Evolutionary conservation across 2,113 vertebrate genomes (phyloP), one percentile per base, ranked within the genome.

Genomic region (Neopipo cinnamomea): DNA sequence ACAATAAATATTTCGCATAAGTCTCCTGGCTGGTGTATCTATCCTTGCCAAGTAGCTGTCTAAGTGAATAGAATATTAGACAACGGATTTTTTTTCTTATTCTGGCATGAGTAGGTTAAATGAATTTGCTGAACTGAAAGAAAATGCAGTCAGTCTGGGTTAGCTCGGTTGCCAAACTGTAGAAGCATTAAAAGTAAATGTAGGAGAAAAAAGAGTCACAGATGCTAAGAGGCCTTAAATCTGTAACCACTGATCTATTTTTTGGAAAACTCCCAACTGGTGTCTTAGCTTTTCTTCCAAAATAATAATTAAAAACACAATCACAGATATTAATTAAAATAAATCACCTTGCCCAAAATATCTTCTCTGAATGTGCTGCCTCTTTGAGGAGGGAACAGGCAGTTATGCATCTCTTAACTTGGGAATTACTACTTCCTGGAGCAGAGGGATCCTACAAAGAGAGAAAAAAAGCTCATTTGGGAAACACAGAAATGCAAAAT

Each of bases 171-270:
- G 63, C 18, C 14, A 74, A 77, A 61, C 12, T 31, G 27, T 66
- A 66, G 27, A 74, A 93, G 33, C 75, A 80, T 94, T 70, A 59
- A 55, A 94, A 96, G 33, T 76, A 83, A 89, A 75, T 49, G 75
- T 73, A 59, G 41, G 55, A 90, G 72, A 96, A 93, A 35, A 88
- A 83, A 72, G 31, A 89, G 84, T 41, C 50, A 17, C 47, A 94
- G 90, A 90, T 65, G 63, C 47, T 77, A 87, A 84, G 62, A 91
- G 59, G 28, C 30, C 35, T 95, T 96, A 93, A 90, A 93, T 61
- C 78, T 92, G 75, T 88, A 93, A 61, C 33, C 24, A 61, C 35
- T 78, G 88, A 94, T 92, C 90, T 83, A 80, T 95, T 83, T 75
- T 47, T 55, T 90, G 85, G 85, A 83, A 88, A 86, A 61, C 42